Evolutionary conservation across 1,140 invertebrate species (phyloP), one percentile per base, ranked within the genome.

Genomic region (Listronotus bonariensis): DNA sequence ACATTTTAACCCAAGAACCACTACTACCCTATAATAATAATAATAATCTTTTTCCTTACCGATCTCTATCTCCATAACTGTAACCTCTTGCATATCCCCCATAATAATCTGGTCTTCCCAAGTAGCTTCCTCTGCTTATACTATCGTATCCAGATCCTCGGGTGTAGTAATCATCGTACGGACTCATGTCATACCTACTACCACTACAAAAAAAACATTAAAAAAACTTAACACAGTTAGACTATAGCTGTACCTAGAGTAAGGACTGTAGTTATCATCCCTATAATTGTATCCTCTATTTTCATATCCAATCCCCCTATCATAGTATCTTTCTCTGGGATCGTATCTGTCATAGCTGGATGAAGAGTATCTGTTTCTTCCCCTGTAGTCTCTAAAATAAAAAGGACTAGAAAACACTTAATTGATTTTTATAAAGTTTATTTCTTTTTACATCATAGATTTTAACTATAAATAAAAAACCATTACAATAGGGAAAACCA

Each of bases 101-200:
- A 20, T 68, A 68, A 17, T 72, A 69, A 20, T 83, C 82, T 15
- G 82, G 81, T 36, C 80, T 72, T 0, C 81, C 80, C 1, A 79
- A 78, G 20, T 26, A 26, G 1, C 80, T 80, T 49, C 81, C 81
- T 34, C 31, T 51, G 48, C 17, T 20, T 9, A 18, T 12, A 51
- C 78, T 79, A 41, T 82, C 81, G 74, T 77, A 82, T 0, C 82
- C 82, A 0, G 80, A 78, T 49, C 79, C 79, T 5, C 82, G 81
- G 60, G 81, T 79, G 75, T 81, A 83, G 65, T 56, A 64, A 40
- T 54, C 79, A n/a, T 64, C 46, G 31, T 53, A 45, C 34, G 46
- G 46, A 36, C 20, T 26, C 5, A 26, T 26, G 20, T 53, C 46
- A 40, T 60, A 60, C 12, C 56, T 51, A n/a, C 20, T 26, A 26